Evolutionary conservation across 2,888 invertebrate species (phyloP).

Genomic region (Dione vanillae): DNA sequence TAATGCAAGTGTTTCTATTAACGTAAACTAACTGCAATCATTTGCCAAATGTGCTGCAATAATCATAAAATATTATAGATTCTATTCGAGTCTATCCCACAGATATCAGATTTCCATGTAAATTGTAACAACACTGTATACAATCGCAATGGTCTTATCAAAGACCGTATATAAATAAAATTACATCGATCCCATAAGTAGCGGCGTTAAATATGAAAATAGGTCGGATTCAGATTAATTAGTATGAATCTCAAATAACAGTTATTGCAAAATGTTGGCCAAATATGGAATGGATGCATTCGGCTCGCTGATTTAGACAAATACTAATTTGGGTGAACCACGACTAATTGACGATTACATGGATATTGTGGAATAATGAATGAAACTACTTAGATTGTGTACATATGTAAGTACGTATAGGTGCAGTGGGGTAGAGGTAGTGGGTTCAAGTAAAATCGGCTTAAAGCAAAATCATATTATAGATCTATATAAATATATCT

Average conservation of each 20-base stretch:
- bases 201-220: slow-evolving; percentile 10
- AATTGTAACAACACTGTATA: background rate
- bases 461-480: no score
- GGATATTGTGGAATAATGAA: slow-evolving; percentile 22
- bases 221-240: slow-evolving; percentile 11
- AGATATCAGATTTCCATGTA: background rate
- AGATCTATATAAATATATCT: no score
- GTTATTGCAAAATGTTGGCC: slow-evolving; percentile 24
- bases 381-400: slow-evolving; percentile 4
- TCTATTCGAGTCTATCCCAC: background rate
- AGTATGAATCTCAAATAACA: slow-evolving; percentile 16
- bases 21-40: no score
- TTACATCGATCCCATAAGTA: background rate
- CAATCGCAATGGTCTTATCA: background rate
- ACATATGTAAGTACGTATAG: background rate
- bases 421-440: no score
- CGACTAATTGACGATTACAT: slow-evolving; percentile 36
- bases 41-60: background rate
- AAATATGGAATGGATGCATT: slow-evolving; percentile 24
- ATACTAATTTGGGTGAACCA: slow-evolving; percentile 29
- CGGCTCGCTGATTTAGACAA: slow-evolving; percentile 36
- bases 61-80: background rate
- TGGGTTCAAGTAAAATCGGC: no score
- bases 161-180: slow-evolving; percentile 4
- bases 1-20: no score